Conservation (phyloP, 2,888 invertebrate species). For the Hecatera dysodea region DNA sequence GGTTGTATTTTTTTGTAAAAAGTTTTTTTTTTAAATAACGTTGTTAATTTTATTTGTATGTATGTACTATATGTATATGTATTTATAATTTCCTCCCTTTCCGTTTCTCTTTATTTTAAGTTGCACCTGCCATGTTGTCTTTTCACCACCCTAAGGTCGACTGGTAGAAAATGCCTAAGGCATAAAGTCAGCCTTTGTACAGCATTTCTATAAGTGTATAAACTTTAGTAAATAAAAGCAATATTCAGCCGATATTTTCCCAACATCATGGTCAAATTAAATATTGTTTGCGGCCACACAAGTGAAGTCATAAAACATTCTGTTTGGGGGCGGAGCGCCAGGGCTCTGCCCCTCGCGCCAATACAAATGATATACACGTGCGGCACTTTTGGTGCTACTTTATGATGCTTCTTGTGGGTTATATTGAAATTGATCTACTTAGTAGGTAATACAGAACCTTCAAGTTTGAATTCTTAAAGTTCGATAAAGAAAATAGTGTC, state of each 20-base stretch:
- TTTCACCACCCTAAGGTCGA: too few relatives aligned
- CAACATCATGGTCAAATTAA: constrained; percentile 42
- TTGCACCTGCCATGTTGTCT: too few relatives aligned
- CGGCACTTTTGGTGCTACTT: constrained; percentile 29
- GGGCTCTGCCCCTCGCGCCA: constrained; percentile 70
- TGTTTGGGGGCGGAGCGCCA: constrained; percentile 68
- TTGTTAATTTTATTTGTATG: too few relatives aligned
- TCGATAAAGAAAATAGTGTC: not conserved
- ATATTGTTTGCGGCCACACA: constrained; percentile 73
- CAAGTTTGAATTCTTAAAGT: not conserved
- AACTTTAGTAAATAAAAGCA: too few relatives aligned
- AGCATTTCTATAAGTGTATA: too few relatives aligned
- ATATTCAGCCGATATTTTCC: not conserved
- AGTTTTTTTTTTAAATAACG: too few relatives aligned
- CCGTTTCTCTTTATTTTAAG: too few relatives aligned
- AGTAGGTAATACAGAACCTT: not conserved
- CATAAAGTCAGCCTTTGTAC: too few relatives aligned
- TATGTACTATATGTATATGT: too few relatives aligned
- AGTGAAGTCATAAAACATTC: constrained; percentile 72
- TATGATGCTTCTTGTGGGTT: constrained; percentile 26
- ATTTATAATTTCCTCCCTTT: too few relatives aligned
- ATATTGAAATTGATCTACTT: constrained; percentile 36
- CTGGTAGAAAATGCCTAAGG: too few relatives aligned
- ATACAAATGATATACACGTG: constrained; percentile 69
- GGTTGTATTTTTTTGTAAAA: too few relatives aligned